Evolutionary conservation across 2,797 vertebrate genomes (phyloP), one percentile per base, ranked within the genome.

Genomic region (Cyprinella venusta): DNA sequence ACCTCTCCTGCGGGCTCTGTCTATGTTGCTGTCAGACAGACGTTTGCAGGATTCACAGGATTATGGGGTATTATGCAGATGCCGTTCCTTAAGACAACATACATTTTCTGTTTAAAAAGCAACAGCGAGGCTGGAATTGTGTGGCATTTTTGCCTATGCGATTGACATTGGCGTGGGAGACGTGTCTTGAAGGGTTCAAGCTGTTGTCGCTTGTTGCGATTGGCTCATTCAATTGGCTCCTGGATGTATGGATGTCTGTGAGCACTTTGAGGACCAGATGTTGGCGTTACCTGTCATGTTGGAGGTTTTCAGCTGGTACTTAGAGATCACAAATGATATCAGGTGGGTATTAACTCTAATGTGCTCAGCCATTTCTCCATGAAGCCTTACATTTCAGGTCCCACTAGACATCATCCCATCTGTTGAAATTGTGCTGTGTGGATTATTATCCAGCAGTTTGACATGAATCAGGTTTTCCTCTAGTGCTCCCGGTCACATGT

Each of bases 61-160:
- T 87, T 89, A 88, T 69, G 64, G 80, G 82, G 85, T 88, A 86
- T 89, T 87, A 88, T 87, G 86, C 84, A 89, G 86, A 89, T 84
- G 72, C 64, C 45, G 79, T 84, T 79, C 77, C 67, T 80, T 76
- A 85, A 88, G 75, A 76, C 85, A 84, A 81, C 70, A 38, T 54
- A 72, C 67, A 67, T 59, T 87, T 86, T 83, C 48, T 40, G 48
- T 45, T 81, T 64, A 40, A 65, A 65, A 79, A 85, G 67, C 82
- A 50, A 38, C 7, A 13, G 67, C 61, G 33, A 69, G 42, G 56
- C n/a, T 56, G 24, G 56, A 79, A 40, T 30, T 16, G 16, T 36
- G 54, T 64, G 79, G 18, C 21, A 19, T 84, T 48, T 78, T 82
- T 75, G 42, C 10, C 16, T 38, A 40, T 9, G 36, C 50, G 82